A percentile compares a stretch with the other conserved stretches of the same genome.
phyloP scores from a whole-genome alignment of 2,113 vertebrate genomes.

The Turdus rufiventris region DNA sequence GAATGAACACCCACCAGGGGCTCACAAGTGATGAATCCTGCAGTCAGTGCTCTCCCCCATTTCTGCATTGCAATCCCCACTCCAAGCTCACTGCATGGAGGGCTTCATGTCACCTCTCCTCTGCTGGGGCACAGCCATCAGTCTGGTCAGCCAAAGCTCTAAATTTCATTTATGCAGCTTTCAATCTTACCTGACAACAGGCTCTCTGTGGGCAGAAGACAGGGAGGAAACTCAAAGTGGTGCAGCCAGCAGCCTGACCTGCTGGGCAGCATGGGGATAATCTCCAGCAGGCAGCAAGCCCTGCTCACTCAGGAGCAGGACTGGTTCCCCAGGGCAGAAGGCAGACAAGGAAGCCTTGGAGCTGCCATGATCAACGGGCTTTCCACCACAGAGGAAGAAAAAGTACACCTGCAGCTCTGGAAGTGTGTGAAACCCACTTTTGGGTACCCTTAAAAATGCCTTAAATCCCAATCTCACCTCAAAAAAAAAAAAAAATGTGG shows the following conservation, averaged over 20 bases:
- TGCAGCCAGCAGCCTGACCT: not conserved
- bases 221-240: not conserved
- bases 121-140: not conserved
- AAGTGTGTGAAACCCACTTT: not conserved
- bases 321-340: no score
- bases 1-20: not conserved
- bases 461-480: not conserved
- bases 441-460: not conserved
- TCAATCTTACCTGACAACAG: not conserved
- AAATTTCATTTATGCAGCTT: not conserved
- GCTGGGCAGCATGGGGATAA: fast-evolving
- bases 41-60: not conserved
- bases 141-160: not conserved
- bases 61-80: not conserved
- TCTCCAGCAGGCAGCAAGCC: not conserved
- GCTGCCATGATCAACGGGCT: fast-evolving
- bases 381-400: not conserved
- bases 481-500: no score
- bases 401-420: not conserved
- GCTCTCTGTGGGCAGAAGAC: fast-evolving
- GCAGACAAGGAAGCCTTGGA: not conserved
- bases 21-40: not conserved
- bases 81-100: no score
- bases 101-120: not conserved
- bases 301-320: not conserved